Evolutionary conservation across 2,113 vertebrate species (phyloP).

Genomic region (Tupaia tana): DNA sequence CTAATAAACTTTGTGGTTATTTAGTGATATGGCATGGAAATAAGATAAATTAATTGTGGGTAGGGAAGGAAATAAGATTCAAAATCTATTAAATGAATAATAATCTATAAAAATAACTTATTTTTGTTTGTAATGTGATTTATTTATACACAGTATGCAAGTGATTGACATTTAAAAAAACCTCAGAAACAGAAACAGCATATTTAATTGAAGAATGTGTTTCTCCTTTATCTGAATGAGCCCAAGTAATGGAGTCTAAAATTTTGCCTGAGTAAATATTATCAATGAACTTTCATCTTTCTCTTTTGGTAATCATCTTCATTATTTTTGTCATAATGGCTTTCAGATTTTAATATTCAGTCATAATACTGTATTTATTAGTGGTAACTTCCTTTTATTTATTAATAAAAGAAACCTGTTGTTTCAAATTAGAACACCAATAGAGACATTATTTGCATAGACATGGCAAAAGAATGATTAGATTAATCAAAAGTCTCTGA

Average conservation of each 20-base stretch:
- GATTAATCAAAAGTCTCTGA: constrained; percentile 85
- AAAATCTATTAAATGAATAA: not conserved
- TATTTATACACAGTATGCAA: not conserved
- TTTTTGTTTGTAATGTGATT: not conserved
- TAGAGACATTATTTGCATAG: constrained; percentile 81
- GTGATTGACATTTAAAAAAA: not conserved
- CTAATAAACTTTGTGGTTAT: not conserved
- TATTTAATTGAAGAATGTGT: not conserved
- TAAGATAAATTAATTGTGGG: not conserved
- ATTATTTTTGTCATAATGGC: not conserved
- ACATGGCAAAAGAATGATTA: constrained; percentile 81
- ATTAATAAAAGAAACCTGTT: constrained; percentile 80
- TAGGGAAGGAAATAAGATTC: fast-evolving
- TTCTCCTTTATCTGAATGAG: not conserved
- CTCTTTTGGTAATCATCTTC: constrained; percentile 6
- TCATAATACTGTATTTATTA: constrained; percentile 76
- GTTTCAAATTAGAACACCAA: constrained; percentile 81
- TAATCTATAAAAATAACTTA: not conserved
- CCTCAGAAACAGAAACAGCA: not conserved
- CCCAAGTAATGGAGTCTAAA: not conserved
- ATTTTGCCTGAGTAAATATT: constrained; percentile 37
- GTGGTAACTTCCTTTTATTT: constrained; percentile 78
- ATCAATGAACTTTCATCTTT: not conserved
- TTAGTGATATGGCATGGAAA: not conserved
- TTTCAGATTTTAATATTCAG: constrained; percentile 24